phyloP scores from a whole-genome alignment of 2,113 vertebrate genomes.

The Noturus placidus region DNA sequence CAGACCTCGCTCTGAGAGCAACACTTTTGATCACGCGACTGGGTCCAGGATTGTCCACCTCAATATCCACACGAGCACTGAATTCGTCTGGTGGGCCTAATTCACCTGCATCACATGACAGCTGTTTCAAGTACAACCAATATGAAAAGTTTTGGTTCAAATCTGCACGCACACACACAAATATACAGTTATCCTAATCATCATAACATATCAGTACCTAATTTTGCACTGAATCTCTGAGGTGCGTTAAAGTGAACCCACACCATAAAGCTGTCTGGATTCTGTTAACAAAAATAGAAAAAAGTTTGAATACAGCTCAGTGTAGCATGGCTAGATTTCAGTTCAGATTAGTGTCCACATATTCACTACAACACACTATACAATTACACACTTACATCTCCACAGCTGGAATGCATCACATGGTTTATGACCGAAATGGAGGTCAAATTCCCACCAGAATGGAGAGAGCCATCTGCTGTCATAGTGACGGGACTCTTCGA shows the following conservation, averaged over 20 bases:
- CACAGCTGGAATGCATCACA: constrained; percentile 85
- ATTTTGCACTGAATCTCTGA: constrained; percentile 72
- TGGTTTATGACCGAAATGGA: constrained; percentile 83
- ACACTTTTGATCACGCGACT: constrained; percentile 83
- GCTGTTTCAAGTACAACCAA: neutral
- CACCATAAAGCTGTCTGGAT: constrained; percentile 80
- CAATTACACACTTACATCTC: constrained; percentile 80
- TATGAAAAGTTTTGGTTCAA: neutral
- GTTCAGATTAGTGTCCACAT: neutral
- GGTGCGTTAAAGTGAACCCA: constrained; percentile 92
- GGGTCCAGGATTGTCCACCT: constrained; percentile 88
- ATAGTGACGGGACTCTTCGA: constrained; percentile 78
- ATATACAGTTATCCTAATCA: too few relatives aligned
- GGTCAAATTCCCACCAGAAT: constrained; percentile 63
- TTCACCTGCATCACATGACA: constrained; percentile 67
- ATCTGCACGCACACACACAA: neutral
- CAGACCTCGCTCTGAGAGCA: constrained; percentile 80
- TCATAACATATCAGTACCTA: constrained; percentile 73
- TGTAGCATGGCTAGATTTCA: neutral
- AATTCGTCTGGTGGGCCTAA: constrained; percentile 84
- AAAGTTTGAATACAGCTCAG: neutral
- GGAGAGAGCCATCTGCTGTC: constrained; percentile 61
- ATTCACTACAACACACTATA: too few relatives aligned
- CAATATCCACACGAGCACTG: constrained; percentile 84
- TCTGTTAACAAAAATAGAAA: constrained; percentile 68